Conservation (phyloP, 2,888 invertebrate species). For the Ametastegia equiseti region DNA sequence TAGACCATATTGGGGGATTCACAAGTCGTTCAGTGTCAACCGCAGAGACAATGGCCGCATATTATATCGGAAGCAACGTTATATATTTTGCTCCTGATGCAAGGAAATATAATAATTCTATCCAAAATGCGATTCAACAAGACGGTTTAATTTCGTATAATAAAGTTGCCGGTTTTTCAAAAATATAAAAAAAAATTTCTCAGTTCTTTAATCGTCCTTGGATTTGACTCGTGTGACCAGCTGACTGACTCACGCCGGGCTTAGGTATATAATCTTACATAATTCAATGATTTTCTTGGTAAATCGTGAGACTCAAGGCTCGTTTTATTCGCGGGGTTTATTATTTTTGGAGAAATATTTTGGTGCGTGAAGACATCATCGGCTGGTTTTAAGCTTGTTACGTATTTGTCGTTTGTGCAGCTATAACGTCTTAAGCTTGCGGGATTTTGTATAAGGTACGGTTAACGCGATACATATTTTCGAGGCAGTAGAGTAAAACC, state of each 20-base stretch:
- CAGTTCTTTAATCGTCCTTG: neutral
- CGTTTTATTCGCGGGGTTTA: conserved; percentile 15
- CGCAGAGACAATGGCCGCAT: conserved; percentile 23
- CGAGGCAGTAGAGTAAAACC: conserved; percentile 11
- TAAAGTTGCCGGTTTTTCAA: neutral
- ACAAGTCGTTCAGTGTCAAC: neutral
- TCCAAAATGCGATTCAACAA: neutral
- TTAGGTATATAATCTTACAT: neutral
- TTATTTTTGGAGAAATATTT: conserved; percentile 11
- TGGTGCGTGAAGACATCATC: neutral
- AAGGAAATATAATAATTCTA: neutral
- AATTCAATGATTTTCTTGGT: neutral
- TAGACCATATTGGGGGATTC: conserved; percentile 2
- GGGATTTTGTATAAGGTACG: too few relatives aligned
- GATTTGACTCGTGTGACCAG: conserved; percentile 9
- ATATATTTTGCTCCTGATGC: neutral
- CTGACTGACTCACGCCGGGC: conserved; percentile 1
- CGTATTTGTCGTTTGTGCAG: too few relatives aligned
- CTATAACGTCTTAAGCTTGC: too few relatives aligned
- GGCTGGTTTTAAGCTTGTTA: neutral
- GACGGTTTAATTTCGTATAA: neutral
- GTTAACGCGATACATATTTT: too few relatives aligned
- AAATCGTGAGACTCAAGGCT: conserved; percentile 18
- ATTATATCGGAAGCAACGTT: neutral
- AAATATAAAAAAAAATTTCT: too few relatives aligned